Evolutionary conservation across 2,113 vertebrate species (phyloP).

Genomic region (Syngnathus typhle): DNA sequence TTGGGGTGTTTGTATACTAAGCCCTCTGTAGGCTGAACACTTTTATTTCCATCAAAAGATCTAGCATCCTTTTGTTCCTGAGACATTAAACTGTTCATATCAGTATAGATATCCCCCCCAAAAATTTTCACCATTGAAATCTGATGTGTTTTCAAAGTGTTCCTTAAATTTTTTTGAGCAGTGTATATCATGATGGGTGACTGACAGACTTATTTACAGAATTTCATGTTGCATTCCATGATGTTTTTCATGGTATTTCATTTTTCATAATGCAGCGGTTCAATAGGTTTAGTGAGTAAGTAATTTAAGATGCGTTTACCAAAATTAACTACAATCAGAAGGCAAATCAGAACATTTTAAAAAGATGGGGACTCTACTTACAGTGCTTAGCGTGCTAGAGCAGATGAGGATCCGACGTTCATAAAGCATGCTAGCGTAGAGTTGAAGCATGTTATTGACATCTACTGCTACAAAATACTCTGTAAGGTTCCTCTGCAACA

Average conservation of each 20-base stretch:
- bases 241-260: neutral
- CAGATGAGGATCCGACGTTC: conserved; percentile 93
- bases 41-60: too few species aligned
- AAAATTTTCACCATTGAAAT: too few species aligned
- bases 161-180: too few species aligned
- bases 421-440: conserved; percentile 96
- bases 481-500: conserved; percentile 91
- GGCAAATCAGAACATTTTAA: neutral
- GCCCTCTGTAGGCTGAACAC: too few species aligned
- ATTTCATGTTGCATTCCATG: neutral
- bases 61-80: too few species aligned
- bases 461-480: conserved; percentile 98
- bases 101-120: too few species aligned
- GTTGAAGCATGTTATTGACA: conserved; percentile 97
- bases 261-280: neutral
- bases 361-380: conserved; percentile 68
- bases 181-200: too few species aligned
- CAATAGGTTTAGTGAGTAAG: neutral
- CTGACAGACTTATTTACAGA: neutral
- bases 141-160: too few species aligned
- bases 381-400: conserved; percentile 97
- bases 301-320: neutral
- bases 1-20: too few species aligned
- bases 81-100: too few species aligned
- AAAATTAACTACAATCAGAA: neutral